A percentile compares a stretch with the other conserved stretches of the same genome.
These are phyloP conservation scores for Falco punctatus DNA, from an alignment of 2,113 vertebrate species.

Conservation along the genomic window DNA sequence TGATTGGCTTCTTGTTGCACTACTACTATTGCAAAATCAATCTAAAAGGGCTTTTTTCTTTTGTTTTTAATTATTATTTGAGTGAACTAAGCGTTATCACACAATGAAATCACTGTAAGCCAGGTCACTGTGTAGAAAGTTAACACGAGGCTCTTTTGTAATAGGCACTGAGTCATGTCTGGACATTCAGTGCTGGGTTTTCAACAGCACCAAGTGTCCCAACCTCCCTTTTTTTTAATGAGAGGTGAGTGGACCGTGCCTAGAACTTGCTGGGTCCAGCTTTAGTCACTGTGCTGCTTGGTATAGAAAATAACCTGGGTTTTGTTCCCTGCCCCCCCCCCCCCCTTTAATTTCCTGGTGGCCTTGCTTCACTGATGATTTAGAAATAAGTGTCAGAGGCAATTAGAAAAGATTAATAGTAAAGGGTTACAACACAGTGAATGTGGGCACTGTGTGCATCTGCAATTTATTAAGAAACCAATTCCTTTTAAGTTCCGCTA, in stretches of 20 bases:
- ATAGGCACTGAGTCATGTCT: constrained; percentile 42
- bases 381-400: neutral
- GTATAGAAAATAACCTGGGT: neutral
- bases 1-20: neutral
- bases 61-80: neutral
- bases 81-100: neutral
- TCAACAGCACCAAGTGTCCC: constrained; percentile 25
- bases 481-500: neutral
- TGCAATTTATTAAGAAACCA: neutral
- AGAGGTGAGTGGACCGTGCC: neutral
- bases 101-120: constrained; percentile 4
- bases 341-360: neutral
- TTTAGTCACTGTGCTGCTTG: neutral
- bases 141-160: constrained; percentile 32
- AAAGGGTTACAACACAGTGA: neutral
- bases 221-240: neutral
- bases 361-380: neutral
- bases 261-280: neutral
- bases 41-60: neutral
- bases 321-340: accelerated
- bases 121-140: constrained; percentile 45
- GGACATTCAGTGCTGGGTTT: neutral
- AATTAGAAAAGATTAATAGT: neutral
- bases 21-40: neutral
- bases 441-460: neutral